Percentiles rank a stretch among this genome's conserved stretches.
Evolutionary conservation across 2,113 vertebrate species (phyloP).

Genomic region (Macrotus californicus): DNA sequence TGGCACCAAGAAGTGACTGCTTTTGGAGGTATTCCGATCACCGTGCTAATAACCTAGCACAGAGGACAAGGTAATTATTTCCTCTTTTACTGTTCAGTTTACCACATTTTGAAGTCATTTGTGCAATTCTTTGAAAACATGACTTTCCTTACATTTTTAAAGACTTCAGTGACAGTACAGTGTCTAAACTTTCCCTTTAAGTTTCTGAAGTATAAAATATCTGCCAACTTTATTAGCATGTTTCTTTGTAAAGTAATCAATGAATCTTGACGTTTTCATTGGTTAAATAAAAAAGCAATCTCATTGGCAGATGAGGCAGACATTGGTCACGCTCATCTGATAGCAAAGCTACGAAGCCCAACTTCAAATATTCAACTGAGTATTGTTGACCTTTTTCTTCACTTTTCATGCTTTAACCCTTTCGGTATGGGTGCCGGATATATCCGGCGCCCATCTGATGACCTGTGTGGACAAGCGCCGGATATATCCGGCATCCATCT

Average conservation of each 20-base stretch:
- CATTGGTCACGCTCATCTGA: neutral
- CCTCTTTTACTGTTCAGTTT: neutral
- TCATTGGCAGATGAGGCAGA: neutral
- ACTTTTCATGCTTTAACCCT: neutral
- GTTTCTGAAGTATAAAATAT: neutral
- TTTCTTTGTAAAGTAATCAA: neutral
- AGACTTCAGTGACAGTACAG: neutral
- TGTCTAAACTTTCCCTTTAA: neutral
- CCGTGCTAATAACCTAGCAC: neutral
- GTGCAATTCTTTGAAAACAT: neutral
- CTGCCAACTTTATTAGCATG: neutral
- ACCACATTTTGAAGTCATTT: neutral
- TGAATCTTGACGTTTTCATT: neutral
- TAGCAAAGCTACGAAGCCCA: neutral
- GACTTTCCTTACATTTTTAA: neutral
- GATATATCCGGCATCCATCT: no score
- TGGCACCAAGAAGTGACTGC: neutral
- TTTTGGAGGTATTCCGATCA: neutral
- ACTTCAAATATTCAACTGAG: neutral
- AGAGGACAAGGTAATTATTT: neutral
- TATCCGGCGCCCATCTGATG: no score
- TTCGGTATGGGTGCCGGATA: no score
- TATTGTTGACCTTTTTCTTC: neutral
- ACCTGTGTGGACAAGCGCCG: no score
- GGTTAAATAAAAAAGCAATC: neutral